Evolutionary conservation across 2,888 invertebrate species (phyloP), one percentile per base, ranked within the genome.

Genomic region (Galerucella nymphaeae): DNA sequence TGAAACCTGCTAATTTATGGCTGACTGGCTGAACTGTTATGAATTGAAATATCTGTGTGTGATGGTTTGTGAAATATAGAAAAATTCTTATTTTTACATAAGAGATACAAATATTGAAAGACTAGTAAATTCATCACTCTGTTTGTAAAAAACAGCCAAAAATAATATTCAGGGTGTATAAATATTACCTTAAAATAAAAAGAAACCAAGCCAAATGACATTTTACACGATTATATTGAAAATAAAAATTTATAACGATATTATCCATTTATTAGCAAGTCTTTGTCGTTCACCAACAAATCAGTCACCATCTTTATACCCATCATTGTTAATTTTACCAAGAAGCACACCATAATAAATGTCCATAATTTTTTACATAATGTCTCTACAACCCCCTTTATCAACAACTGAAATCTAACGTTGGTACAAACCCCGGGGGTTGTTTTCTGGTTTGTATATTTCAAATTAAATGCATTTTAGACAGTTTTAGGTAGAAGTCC

Each of bases 381-480:
- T 18, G 16, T 53, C 2, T 10, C 18, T 11, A 53, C 6, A 16
- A 53, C 11, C 16, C 53, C 53, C 16, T 9, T 11, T 53, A 53
- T 53, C 53, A n/a, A 18, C 11, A 18, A 63, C 68, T 74, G 75
- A 69, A 72, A 75, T 76, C 72, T 72, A 23, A 76, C 72, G 53
- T 58, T 77, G 74, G 75, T 53, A 76, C 45, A 20, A 9, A 38
- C 30, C 20, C 23, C 42, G 53, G 30, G 65, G 77, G 77, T 75
- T 75, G 77, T 75, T 80, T 79, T 78, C 78, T 77, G 80, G 79
- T 80, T 81, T 78, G 78, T 80, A 79, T 79, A 75, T 59, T 76
- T 73, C 77, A 80, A 80, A 79, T 81, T 81, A 81, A 80, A 77
- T 72, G 78, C 66, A 71, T 78, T 76, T 79, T 80, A 80, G 57